phyloP scores from a whole-genome alignment of 2,888 invertebrate species.

The Eulithis testata region DNA sequence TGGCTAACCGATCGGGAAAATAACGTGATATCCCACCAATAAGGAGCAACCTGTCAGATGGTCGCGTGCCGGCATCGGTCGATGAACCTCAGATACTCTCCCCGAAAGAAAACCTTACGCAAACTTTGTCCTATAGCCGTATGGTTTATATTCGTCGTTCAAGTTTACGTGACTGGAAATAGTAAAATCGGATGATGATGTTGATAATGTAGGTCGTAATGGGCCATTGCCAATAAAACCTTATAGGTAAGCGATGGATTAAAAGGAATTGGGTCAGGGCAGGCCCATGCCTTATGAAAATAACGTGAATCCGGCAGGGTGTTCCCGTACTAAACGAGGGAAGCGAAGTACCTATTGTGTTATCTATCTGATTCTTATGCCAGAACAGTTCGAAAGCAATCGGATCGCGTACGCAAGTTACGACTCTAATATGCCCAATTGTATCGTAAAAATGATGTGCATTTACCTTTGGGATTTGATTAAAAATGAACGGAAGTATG shows the following conservation, averaged over 20 bases:
- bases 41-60: slow-evolving; percentile 42
- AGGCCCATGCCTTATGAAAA: slow-evolving; percentile 77
- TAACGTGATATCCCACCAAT: slow-evolving; percentile 47
- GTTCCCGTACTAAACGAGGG: slow-evolving; percentile 57
- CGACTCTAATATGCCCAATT: slow-evolving; percentile 42
- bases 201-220: slow-evolving; percentile 84
- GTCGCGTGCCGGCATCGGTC: slow-evolving; percentile 50
- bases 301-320: slow-evolving; percentile 65
- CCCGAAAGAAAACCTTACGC: slow-evolving; percentile 48
- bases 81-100: slow-evolving; percentile 54
- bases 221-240: slow-evolving; percentile 84
- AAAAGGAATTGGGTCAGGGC: slow-evolving; percentile 81
- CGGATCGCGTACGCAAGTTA: slow-evolving; percentile 44
- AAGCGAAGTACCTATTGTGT: slow-evolving; percentile 56
- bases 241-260: slow-evolving; percentile 85
- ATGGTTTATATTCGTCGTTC: slow-evolving; percentile 80
- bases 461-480: slow-evolving; percentile 42
- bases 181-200: slow-evolving; percentile 84
- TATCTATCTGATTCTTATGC: slow-evolving; percentile 58
- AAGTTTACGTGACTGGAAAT: slow-evolving; percentile 84
- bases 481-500: slow-evolving; percentile 28
- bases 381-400: slow-evolving; percentile 48
- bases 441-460: slow-evolving; percentile 42
- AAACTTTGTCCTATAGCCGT: slow-evolving; percentile 57
- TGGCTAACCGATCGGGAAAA: slow-evolving; percentile 36